Evolutionary conservation across 2,888 invertebrate species (phyloP), one percentile per base, ranked within the genome.

Genomic region (Drosophila recens): DNA sequence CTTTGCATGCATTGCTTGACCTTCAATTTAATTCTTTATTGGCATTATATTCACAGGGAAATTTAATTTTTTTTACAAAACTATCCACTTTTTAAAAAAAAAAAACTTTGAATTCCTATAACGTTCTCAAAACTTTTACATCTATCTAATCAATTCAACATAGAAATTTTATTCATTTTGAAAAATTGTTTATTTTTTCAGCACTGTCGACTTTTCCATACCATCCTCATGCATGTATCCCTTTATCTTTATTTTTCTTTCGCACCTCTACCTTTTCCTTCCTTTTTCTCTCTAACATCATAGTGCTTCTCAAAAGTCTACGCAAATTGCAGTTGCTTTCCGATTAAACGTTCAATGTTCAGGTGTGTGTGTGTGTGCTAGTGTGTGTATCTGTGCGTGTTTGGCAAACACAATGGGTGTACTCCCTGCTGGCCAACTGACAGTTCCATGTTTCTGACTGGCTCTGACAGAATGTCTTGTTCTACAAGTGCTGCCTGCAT

Each of bases 401-500:
- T 57, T 59, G 72, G n/a, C 67, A 72, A 67, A 48, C 61, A 62
- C 53, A 78, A 72, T 43, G 52, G 34, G 4, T 33, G 11, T 48
- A 49, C 49, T 40, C 11, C 38, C 51, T 54, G 40, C 52, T 36
- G 36, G 40, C 20, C 42, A 48, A 30, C 23, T 45, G 46, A 43
- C 40, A 33, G 23, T 15, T 40, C 34, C n/a, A 15, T 30, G 30
- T 40, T 33, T 48, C 23, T 33, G 38, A 23, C 59, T 64, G 62
- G 11, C 20, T 46, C n/a, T 69, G 65, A 43, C 75, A 74, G 40
- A 68, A 54, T 65, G 51, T 36, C 65, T 61, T 62, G 57, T 49
- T 38, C 20, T 23, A 54, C 13, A 17, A 56, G 33, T 61, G 46
- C 63, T 73, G 34, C 43, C 36, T n/a, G 38, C 48, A 58, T 46